Evolutionary conservation across 2,113 vertebrate genomes (phyloP).

Genomic region (Psittacus erithacus): DNA sequence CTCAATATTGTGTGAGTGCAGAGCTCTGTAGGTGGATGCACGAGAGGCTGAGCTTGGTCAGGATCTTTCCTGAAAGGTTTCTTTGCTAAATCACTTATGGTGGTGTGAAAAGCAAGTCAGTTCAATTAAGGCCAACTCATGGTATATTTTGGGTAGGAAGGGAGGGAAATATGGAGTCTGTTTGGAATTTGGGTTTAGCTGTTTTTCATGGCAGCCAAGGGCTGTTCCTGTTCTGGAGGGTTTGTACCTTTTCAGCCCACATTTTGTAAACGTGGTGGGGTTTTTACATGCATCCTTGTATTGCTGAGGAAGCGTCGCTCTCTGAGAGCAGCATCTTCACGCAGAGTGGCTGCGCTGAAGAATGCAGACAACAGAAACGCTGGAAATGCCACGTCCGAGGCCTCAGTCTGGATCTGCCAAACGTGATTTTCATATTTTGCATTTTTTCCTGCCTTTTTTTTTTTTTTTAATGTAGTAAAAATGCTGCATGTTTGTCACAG

Average conservation of each 20-base stretch:
- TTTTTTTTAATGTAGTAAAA: not conserved
- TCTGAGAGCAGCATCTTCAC: not conserved
- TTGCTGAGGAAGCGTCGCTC: not conserved
- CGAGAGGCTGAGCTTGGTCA: not conserved
- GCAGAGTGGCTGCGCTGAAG: not conserved
- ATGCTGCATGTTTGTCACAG: not conserved
- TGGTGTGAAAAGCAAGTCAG: slow-evolving; percentile 5
- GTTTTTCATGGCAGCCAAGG: slow-evolving; percentile 27
- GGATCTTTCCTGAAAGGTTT: not conserved
- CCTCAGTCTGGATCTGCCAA: slow-evolving; percentile 24
- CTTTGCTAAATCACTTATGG: not conserved
- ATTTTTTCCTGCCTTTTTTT: not conserved
- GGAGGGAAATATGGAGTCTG: slow-evolving; percentile 16
- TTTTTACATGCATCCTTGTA: not conserved
- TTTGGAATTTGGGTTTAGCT: slow-evolving; percentile 47
- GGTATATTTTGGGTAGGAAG: slow-evolving; percentile 31
- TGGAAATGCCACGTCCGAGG: slow-evolving; percentile 30
- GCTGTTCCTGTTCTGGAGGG: slow-evolving; percentile 17
- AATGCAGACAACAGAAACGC: slow-evolving; percentile 46
- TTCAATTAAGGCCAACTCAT: slow-evolving; percentile 31
- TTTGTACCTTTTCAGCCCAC: not conserved
- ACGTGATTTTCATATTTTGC: slow-evolving; percentile 46
- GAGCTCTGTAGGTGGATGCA: not conserved
- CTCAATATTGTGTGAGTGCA: not conserved
- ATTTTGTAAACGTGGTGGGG: not conserved